phyloP scores from a whole-genome alignment of 2,888 invertebrate genomes.

The Uropetala carovei region DNA sequence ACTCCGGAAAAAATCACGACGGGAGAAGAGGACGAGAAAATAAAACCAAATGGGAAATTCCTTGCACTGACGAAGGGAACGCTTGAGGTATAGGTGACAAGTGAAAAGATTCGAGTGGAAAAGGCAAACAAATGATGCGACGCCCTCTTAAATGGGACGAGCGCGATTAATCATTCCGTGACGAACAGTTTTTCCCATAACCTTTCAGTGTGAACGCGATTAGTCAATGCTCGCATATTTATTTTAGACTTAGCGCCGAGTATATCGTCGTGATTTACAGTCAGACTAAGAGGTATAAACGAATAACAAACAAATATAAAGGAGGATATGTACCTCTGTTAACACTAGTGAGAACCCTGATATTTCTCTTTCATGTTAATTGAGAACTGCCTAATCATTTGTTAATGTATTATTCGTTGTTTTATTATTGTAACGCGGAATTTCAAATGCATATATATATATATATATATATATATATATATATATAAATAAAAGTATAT shows the following conservation, averaged over 20 bases:
- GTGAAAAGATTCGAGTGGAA: neutral
- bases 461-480: no score
- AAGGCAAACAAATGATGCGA: slow-evolving; percentile 28
- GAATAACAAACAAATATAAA: no score
- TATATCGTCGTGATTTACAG: neutral
- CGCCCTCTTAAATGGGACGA: neutral
- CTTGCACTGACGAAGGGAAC: neutral
- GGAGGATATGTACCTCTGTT: no score
- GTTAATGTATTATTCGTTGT: no score
- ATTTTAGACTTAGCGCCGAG: neutral
- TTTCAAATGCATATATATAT: no score
- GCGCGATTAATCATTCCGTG: slow-evolving; percentile 31
- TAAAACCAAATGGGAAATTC: neutral
- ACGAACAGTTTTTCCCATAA: neutral
- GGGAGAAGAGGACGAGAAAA: neutral
- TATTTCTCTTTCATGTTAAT: no score
- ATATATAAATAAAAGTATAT: no score
- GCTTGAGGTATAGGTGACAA: neutral
- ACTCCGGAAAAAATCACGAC: neutral
- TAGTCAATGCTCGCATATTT: neutral
- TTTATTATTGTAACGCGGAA: no score
- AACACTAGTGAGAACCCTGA: no score
- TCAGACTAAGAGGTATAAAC: no score
- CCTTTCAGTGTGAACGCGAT: neutral
- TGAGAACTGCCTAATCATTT: no score